Base-by-base conservation (phyloP, 1,140 invertebrate species). In the Rhynchophorus ferrugineus region DNA sequence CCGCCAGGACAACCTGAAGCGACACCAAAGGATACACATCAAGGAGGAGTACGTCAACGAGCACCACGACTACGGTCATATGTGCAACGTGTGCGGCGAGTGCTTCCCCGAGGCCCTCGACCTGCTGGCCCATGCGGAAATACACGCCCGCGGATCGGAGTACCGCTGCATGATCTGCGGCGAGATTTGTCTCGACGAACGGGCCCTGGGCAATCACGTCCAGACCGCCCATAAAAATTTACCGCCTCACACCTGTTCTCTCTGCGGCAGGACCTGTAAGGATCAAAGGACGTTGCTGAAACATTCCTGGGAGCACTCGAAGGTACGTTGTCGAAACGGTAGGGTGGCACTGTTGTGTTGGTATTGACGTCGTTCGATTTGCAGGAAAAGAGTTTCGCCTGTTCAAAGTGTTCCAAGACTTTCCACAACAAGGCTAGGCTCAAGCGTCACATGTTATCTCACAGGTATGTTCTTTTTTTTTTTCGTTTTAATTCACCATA, bases 41-140 rank as follows among this genome's bases (percentile, higher is more conserved):
- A 73, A 73, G 50, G 63, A 66, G 29, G 62, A 68, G 22, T 61
- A 35, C 45, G 49, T 58, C 3, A 63, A 57, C 22, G 68, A 66
- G 2, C 69, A 64, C 21, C 59, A 61, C n/a, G 63, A 63, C 20
- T 69, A 64, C 21, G 65, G 65, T 64, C 80, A 83, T 53, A 75
- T 80, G 49, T 89, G 85, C 64, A 83, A 81, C 62, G 82, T 84
- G 24, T 87, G 85, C 66, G 84, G 84, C 20, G 82, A 87, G 68
- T 79, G 76, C 35, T 88, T 86, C 65, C 75, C 78, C 45, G 83
- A 85, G 64, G 82, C 82, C 18, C 68, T 84, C 45, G 82, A 84
- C 60, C 72, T 89, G 36, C 71, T 85, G n/a, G 80, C 82, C 13
- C 85, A 88, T 68, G 82, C 84, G 1, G 84, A 86, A 71, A 72